A percentile compares a stretch with the other conserved stretches of the same genome.
These are phyloP conservation scores for Gryllus longicercus DNA, from an alignment of 2,888 invertebrate species.

Conservation along the genomic window DNA sequence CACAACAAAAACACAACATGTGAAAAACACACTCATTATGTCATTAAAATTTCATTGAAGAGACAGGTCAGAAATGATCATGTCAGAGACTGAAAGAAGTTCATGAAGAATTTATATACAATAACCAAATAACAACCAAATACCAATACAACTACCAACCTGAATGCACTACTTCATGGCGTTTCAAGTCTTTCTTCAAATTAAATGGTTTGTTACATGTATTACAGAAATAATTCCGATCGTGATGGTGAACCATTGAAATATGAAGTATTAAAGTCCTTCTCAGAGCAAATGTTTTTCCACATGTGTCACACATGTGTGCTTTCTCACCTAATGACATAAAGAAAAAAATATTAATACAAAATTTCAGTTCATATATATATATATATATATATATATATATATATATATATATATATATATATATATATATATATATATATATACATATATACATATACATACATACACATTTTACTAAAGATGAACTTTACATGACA, in stretches of 20 bases:
- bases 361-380: no score
- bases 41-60: no score
- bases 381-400: no score
- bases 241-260: conserved; percentile 51
- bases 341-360: background rate
- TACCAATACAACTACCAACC: conserved; percentile 48
- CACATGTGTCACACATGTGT: conserved; percentile 45
- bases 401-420: no score
- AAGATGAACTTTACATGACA: no score
- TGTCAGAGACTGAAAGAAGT: no score
- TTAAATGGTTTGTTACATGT: conserved; percentile 65
- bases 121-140: conserved; percentile 26
- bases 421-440: no score
- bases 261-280: conserved; percentile 51
- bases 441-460: no score
- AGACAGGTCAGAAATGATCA: no score
- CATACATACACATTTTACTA: no score
- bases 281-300: conserved; percentile 46
- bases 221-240: conserved; percentile 58
- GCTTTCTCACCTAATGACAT: conserved; percentile 45
- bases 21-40: no score
- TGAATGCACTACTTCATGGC: conserved; percentile 66
- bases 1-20: no score
- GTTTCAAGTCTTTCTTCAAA: conserved; percentile 63
- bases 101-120: conserved; percentile 5